Evolutionary conservation across 2,113 vertebrate genomes (phyloP).

Genomic region (Mesembrinibis cayennensis): DNA sequence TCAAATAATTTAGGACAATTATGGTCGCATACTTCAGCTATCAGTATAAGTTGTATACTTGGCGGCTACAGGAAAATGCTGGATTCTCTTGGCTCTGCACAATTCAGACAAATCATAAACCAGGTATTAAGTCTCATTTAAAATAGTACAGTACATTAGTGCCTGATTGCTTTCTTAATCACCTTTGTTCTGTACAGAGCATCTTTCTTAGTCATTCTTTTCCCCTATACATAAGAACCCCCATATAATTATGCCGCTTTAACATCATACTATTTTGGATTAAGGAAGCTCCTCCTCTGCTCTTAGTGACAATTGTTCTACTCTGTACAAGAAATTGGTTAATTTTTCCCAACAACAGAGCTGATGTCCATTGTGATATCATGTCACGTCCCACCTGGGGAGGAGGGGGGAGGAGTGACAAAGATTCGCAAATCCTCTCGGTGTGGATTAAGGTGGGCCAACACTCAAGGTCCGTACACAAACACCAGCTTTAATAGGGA

Average conservation of each 20-base stretch:
- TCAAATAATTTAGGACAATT: neutral
- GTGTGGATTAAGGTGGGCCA: too few relatives aligned
- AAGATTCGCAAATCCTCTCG: too few relatives aligned
- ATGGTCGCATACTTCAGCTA: neutral
- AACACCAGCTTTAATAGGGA: too few relatives aligned
- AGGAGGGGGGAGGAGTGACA: too few relatives aligned
- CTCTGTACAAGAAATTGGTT: neutral
- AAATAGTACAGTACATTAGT: neutral
- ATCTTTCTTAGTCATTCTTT: conserved; percentile 50
- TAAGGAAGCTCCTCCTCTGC: conserved; percentile 11
- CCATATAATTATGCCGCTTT: conserved; percentile 21
- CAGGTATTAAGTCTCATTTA: neutral
- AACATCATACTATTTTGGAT: neutral
- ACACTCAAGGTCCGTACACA: too few relatives aligned
- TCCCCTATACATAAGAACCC: neutral
- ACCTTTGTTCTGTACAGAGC: conserved; percentile 20
- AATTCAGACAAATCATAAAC: neutral
- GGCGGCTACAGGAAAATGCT: neutral
- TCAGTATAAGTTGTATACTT: neutral
- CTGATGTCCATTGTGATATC: neutral
- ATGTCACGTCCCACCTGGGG: too few relatives aligned
- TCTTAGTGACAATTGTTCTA: neutral
- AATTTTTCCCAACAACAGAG: neutral
- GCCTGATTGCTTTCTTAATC: conserved; percentile 44
- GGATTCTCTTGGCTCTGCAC: neutral